phyloP scores from a whole-genome alignment of 2,113 vertebrate genomes.

The Colaptes auratus region DNA sequence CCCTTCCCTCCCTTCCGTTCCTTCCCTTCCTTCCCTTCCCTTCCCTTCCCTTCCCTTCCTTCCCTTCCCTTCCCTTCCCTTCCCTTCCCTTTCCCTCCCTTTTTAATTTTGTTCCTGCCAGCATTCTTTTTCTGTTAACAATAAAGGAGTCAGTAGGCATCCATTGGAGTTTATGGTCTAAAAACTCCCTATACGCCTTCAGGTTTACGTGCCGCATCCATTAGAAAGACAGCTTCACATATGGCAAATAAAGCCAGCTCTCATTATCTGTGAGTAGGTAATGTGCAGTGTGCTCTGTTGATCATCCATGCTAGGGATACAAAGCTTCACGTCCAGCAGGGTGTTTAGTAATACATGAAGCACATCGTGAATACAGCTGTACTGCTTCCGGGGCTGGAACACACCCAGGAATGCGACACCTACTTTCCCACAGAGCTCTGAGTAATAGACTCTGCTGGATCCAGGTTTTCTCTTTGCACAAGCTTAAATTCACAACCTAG shows the following conservation, averaged over 20 bases:
- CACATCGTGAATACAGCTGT: not conserved
- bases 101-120: not conserved
- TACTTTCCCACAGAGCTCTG: slow-evolving; percentile 10
- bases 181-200: not conserved
- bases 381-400: not conserved
- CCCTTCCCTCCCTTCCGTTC: too few relatives aligned
- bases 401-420: not conserved
- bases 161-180: not conserved
- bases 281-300: not conserved
- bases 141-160: not conserved
- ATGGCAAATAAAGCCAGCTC: not conserved
- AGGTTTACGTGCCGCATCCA: not conserved
- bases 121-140: not conserved
- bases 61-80: too few relatives aligned
- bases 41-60: too few relatives aligned
- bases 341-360: not conserved
- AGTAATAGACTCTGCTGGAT: not conserved
- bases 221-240: not conserved
- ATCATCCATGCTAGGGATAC: not conserved
- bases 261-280: not conserved
- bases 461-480: not conserved
- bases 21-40: too few relatives aligned
- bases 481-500: not conserved
- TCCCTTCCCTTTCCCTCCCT: too few relatives aligned
- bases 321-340: not conserved